Base-by-base conservation (phyloP, 2,888 invertebrate genomes). In the Carterocephalus palaemon region DNA sequence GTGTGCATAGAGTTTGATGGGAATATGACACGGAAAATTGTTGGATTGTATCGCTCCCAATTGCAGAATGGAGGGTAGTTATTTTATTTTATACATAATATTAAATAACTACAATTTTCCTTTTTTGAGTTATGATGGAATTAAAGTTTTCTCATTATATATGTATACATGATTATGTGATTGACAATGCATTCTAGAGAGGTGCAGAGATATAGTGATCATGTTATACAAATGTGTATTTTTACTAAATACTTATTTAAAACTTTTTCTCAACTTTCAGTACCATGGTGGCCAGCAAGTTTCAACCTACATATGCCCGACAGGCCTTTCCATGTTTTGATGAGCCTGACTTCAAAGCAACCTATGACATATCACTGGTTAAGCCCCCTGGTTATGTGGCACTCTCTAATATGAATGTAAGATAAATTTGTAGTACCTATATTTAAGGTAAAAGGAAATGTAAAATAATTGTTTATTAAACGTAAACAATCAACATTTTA, bases 311-410 rank as follows among this genome's bases (percentile, higher is more conserved):
- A 0, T 95, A 95, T 75, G 97, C 98, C 0, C 90, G 98, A 15
- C 91, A 93, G 77, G 95, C 97, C 0, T 98, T 96, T 72, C 98
- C 98, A 0, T 98, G 98, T 69, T 96, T 98, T 67, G 98, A 98
- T 75, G 97, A 98, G 66, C 98, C 95, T 0, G 91, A 92, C 39
- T 92, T 96, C 71, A 98, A 98, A 83, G 95, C 98, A 0, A 91
- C 91, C 46, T 97, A 92, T 79, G 90, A 91, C 10, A 90, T 97
- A 2, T 92, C 91, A 16, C 72, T 97, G 4, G 90, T 93, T 13
- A 92, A 93, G 58, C 95, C 95, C 0, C 77, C 82, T 2, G 87
- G 89, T 5, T 93, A 95, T 63, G 89, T 90, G 46, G 95, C 94
- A 13, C 82, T 95, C 16, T 97, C 96, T 12, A 98, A 96, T 73